Conservation (phyloP, 2,888 invertebrate genomes). For the Mactromeris polynyma region DNA sequence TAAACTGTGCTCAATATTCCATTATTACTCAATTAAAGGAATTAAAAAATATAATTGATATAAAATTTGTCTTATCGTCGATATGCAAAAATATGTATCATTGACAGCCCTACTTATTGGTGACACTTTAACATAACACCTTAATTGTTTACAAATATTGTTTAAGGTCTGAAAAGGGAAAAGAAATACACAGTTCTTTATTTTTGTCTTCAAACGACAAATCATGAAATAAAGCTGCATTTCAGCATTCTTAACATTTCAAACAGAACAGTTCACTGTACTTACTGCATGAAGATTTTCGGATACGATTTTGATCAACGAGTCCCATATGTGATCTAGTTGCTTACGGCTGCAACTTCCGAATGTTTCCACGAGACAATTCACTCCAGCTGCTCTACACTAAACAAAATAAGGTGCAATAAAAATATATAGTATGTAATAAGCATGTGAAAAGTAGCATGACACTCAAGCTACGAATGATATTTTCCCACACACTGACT, state of each 20-base stretch:
- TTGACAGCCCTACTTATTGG: too few relatives aligned
- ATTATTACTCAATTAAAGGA: too few relatives aligned
- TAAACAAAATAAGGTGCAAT: neutral
- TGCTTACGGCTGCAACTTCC: conserved; percentile 63
- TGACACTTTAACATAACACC: too few relatives aligned
- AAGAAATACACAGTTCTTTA: too few relatives aligned
- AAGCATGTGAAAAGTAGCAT: neutral
- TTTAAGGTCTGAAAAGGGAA: too few relatives aligned
- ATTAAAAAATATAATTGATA: too few relatives aligned
- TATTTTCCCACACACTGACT: neutral
- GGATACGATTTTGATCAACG: neutral
- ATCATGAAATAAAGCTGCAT: neutral
- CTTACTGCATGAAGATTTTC: neutral
- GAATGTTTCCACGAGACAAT: conserved; percentile 51
- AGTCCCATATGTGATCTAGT: conserved; percentile 55
- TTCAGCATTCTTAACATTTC: neutral
- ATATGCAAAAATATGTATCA: too few relatives aligned
- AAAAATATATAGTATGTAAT: neutral
- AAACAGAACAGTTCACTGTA: neutral
- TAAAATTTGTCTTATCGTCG: too few relatives aligned
- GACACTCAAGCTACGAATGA: neutral
- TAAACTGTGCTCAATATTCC: too few relatives aligned
- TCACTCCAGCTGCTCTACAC: conserved; percentile 40
- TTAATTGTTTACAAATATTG: too few relatives aligned
- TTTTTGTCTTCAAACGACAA: neutral